Evolutionary conservation across 2,888 invertebrate genomes (phyloP), one percentile per base, ranked within the genome.

Genomic region (Vanessa cardui): DNA sequence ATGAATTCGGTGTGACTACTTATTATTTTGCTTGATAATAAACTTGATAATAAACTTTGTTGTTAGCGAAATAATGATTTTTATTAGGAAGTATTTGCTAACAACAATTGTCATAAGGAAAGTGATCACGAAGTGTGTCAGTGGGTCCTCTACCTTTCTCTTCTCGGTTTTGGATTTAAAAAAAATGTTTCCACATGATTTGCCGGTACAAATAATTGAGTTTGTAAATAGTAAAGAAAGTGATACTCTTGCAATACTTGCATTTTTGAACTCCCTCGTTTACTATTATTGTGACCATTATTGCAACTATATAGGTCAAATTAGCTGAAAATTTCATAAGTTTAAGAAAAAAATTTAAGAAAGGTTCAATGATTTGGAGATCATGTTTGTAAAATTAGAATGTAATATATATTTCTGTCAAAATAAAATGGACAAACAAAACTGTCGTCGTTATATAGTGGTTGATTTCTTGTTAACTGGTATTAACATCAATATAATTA

Each of bases 101-200:
- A 81, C 78, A 80, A 81, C 80, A 81, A 81, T 82, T 80, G 83
- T 81, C 76, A 77, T 82, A 85, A 86, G 85, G 89, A 90, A 90
- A 90, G 90, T 90, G 79, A 77, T 76, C 74, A 76, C 73, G 66
- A 78, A 86, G 82, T 89, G 74, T 74, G 77, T 77, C 72, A 91
- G 85, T 89, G 78, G 89, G 88, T 77, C 83, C 85, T 39, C 39
- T 79, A 82, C 90, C 91, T 91, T 91, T 91, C 91, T 90, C 90
- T 81, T 79, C 72, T 63, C 61, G 70, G 63, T 47, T 63, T 70
- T 68, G 58, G 64, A 73, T 79, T 80, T 78, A 78, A 69, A 78
- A 78, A 75, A 76, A 77, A 76, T 75, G 76, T 77, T 81, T 78
- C 74, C 78, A 83, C 77, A 77, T 82, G 78, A 84, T 81, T 80